Base-by-base conservation (phyloP, 1,140 invertebrate genomes). In the Caenorhabditis remanei region DNA sequence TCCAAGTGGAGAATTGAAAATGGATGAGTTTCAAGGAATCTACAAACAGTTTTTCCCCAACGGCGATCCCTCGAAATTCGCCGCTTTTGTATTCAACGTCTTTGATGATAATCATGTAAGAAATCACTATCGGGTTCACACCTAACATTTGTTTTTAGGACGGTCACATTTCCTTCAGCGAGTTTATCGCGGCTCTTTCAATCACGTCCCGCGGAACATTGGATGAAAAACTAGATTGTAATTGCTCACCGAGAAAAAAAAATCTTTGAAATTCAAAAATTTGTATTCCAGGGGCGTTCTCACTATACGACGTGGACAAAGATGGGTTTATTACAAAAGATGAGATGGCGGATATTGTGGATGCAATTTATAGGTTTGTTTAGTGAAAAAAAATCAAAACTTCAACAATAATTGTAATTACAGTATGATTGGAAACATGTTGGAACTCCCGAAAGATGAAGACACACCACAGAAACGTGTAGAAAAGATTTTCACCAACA, bases 1-100 rank as follows among this genome's bases (percentile, higher is more conserved):
- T 89, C 94, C 94, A 6, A 93, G 92, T 87, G 94, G 94, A 8
- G 93, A 94, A 87, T 89, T 94, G 84, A 94, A 93, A 24, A 89
- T 93, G 89, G 93, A 94, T 85, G 93, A 93, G 90, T 93, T 91
- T 53, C 86, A 90, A 86, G 88, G 53, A 48, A 94, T 94, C 61
- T 94, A 94, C 88, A 93, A 93, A 63, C 94, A 94, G 88, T 94
- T 94, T 88, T 94, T 94, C 88, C 94, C 94, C 19, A 92, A 93
- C 88, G 94, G 94, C n/a, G 93, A 94, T 89, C 94, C 94, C 2
- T 93, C 93, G 43, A 94, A 94, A 86, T 94, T 94, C 91, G 93
- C 94, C 21, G 90, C 92, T 32, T 94, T 94, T 90, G 94, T 94
- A 0, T 94, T 94, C 89, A 94, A 94, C 90, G 94, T 94, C 6